These are phyloP conservation scores for Apocheima hispidaria DNA, from an alignment of 2,888 invertebrate genomes.

Conservation along the genomic window DNA sequence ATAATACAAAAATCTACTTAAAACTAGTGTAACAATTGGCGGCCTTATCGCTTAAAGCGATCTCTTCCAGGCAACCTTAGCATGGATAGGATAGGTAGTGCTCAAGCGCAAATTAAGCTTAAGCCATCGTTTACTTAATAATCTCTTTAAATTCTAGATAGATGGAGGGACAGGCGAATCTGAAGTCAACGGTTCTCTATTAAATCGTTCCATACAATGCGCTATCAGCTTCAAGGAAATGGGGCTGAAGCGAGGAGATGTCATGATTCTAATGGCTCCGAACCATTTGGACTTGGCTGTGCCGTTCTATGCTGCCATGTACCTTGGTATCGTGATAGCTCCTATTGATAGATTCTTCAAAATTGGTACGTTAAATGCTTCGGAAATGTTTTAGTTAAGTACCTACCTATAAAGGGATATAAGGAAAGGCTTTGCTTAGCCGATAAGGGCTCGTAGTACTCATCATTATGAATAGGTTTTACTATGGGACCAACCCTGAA, in stretches of 20 bases:
- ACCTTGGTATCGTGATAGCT: constrained; percentile 61
- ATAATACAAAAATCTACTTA: no score
- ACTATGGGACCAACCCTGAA: no score
- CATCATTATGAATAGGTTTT: no score
- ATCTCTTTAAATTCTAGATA: constrained; percentile 1
- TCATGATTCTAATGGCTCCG: constrained; percentile 70
- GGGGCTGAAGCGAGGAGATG: constrained; percentile 66
- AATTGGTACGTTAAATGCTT: constrained; percentile 55
- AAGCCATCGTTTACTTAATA: neutral
- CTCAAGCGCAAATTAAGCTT: no score
- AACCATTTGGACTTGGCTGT: constrained; percentile 68
- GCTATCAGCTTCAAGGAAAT: constrained; percentile 63
- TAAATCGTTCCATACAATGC: constrained; percentile 59
- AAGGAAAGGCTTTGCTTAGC: no score
- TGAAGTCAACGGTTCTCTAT: constrained; percentile 58
- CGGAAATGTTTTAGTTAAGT: neutral
- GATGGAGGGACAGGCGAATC: constrained; percentile 27
- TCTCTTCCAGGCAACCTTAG: no score
- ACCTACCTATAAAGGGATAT: neutral
- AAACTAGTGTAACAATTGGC: no score
- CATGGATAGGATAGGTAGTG: no score
- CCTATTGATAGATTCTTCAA: constrained; percentile 52
- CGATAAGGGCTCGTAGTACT: no score
- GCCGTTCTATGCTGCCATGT: constrained; percentile 72
- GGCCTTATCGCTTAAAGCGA: no score